Conservation (phyloP, 1,140 invertebrate species). For the Drosophila subobscura region DNA sequence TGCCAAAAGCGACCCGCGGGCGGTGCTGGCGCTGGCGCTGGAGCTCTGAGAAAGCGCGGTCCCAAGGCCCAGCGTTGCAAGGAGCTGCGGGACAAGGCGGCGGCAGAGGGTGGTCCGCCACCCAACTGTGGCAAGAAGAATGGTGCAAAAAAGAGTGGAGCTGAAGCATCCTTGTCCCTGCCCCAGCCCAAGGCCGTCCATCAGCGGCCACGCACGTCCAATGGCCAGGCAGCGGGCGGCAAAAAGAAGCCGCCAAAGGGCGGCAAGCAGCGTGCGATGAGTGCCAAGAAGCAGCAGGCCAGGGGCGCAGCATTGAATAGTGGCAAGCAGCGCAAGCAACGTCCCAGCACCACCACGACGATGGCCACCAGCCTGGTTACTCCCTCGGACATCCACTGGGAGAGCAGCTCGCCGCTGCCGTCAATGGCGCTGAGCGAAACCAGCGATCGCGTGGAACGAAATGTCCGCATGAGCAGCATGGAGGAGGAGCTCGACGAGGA, state of each 20-base stretch:
- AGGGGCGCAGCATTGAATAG: no score
- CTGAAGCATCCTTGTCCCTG: not conserved
- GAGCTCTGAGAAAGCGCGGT: conserved; percentile 54
- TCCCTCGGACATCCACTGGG: conserved; percentile 42
- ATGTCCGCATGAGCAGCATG: conserved; percentile 50
- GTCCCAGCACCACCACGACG: conserved; percentile 27
- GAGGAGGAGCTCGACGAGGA: conserved; percentile 52
- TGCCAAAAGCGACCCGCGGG: conserved; percentile 51
- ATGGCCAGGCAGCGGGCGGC: conserved; percentile 22
- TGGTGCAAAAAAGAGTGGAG: conserved; percentile 7
- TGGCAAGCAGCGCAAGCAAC: conserved; percentile 36
- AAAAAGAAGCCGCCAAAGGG: conserved; percentile 43
- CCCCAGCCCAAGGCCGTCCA: conserved; percentile 24
- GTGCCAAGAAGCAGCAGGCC: conserved; percentile 18
- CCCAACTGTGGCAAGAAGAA: conserved; percentile 65
- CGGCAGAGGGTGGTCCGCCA: conserved; percentile 36
- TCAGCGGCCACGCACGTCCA: conserved; percentile 19
- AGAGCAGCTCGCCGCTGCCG: conserved; percentile 69
- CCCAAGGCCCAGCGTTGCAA: conserved; percentile 61
- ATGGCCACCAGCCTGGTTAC: conserved; percentile 64
- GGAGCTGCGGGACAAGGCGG: conserved; percentile 52
- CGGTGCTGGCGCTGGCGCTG: conserved; percentile 16
- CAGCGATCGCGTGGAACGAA: conserved; percentile 75
- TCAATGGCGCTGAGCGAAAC: conserved; percentile 64
- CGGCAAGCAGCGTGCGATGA: conserved; percentile 49